A percentile compares a stretch with the other conserved stretches of the same genome.
Conservation (phyloP, 2,113 vertebrate genomes). For the Apistogramma diplotaenia region DNA sequence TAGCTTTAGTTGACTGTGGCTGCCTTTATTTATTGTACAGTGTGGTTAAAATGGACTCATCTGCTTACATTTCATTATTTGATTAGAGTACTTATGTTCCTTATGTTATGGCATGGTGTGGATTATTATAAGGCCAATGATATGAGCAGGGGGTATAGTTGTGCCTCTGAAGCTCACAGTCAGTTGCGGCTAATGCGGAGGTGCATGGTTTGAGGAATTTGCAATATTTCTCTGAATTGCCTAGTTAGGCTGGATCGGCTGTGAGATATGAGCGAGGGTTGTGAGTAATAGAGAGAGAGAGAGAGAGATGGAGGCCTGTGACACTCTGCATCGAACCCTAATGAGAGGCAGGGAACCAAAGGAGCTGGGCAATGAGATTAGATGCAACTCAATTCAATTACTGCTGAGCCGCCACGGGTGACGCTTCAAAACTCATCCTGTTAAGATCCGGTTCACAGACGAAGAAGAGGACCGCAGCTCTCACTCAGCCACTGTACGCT, state of each 20-base stretch:
- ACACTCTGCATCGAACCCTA: constrained; percentile 64
- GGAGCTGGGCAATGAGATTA: constrained; percentile 78
- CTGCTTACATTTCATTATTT: constrained; percentile 27
- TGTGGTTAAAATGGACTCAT: not conserved
- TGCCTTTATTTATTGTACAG: not conserved
- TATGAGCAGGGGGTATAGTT: not conserved
- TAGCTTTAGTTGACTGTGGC: not conserved
- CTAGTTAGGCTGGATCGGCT: constrained; percentile 55
- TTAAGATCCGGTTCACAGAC: constrained; percentile 74
- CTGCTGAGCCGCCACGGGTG: constrained; percentile 75
- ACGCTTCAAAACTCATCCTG: constrained; percentile 79
- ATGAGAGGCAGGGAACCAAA: constrained; percentile 73
- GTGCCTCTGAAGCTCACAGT: not conserved
- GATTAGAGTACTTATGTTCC: constrained; percentile 33
- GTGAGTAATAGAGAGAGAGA: not conserved
- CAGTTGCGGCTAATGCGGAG: not conserved
- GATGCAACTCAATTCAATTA: constrained; percentile 82
- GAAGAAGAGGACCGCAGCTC: constrained; percentile 48
- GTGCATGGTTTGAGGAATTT: constrained; percentile 29
- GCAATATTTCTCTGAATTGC: constrained; percentile 58
- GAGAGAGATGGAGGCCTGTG: constrained; percentile 44
- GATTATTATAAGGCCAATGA: constrained; percentile 27
- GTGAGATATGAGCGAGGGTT: constrained; percentile 36
- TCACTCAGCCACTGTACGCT: constrained; percentile 41
- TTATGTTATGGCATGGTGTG: constrained; percentile 6